Base-by-base conservation (phyloP, 2,888 invertebrate genomes). In the Nephrotoma guestfalica region DNA sequence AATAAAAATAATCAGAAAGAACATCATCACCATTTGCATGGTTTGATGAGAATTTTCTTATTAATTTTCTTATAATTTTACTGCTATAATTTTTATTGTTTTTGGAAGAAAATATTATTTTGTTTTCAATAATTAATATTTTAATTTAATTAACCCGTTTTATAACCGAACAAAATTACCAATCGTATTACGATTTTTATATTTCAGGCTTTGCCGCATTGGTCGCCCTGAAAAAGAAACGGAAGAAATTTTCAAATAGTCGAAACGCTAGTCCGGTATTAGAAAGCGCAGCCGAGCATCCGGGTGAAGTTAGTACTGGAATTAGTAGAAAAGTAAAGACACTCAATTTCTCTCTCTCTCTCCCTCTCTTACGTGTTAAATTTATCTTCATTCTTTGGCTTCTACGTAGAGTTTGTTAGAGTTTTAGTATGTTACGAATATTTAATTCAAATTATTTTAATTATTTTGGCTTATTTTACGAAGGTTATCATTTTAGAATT, bases 181-280 rank as follows among this genome's bases (percentile, higher is more conserved):
- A 41, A 84, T 84, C 84, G 84, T 6, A 5, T n/a, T 13, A 41
- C 41, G 41, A 41, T 84, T 57, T 84, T 85, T 86, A 15, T 86
- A 87, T 88, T 88, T 88, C 88, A 88, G 92, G 92, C 0, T 89
- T 94, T 86, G 91, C 93, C 42, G 96, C 96, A 86, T 92, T 96
- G 88, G 96, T 96, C 0, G 94, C 96, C 41, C 93, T 96, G 87
- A 95, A 95, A 90, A 94, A 95, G 90, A 96, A 96, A 91, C 93
- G 96, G 88, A 96, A 96, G 91, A 96, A 96, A 90, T 96, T 96
- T 91, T 96, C 96, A 0, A 95, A 96, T 88, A 96, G 96, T 87
- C 93, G 96, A 89, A 94, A 95, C 88, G 93, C 94, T 86, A 94
- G 93, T 89, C 93, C 93, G 6, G 92, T 93, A 47, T 92, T 92